These are phyloP conservation scores for Siderastrea siderea DNA, from an alignment of 92 coral and sea anemone species.

Conservation along the genomic window DNA sequence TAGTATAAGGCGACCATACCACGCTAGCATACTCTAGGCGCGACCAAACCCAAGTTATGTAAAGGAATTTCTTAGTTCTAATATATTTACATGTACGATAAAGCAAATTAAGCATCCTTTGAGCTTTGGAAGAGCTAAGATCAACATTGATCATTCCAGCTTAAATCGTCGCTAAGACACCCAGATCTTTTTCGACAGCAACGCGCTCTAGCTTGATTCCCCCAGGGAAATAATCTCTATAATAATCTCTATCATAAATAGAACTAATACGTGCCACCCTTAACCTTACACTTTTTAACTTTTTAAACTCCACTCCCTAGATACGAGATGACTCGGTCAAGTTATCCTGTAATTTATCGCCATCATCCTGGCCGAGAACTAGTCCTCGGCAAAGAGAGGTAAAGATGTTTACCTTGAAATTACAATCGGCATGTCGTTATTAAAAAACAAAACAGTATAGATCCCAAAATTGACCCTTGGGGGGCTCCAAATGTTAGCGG, in stretches of 20 bases:
- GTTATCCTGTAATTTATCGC: constrained; percentile 38
- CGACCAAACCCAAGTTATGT: constrained; percentile 52
- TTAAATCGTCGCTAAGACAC: constrained; percentile 36
- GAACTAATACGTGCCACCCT: constrained; percentile 37
- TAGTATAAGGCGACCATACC: constrained; percentile 52
- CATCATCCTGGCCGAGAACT: constrained; percentile 31
- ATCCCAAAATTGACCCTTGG: no score
- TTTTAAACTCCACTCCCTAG: constrained; percentile 51
- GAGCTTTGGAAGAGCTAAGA: constrained; percentile 30
- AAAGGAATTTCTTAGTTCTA: constrained; percentile 35
- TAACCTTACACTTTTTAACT: constrained; percentile 45
- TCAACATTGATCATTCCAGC: constrained; percentile 57
- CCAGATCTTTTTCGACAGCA: constrained; percentile 50
- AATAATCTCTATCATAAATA: constrained; percentile 46
- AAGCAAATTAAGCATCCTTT: constrained; percentile 31
- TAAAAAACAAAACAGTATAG: no score
- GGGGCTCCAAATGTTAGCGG: no score
- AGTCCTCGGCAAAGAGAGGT: no score
- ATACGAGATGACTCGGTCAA: constrained; percentile 41
- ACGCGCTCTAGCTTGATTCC: constrained; percentile 49
- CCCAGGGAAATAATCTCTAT: constrained; percentile 19
- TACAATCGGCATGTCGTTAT: no score
- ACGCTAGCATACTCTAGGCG: constrained; percentile 45
- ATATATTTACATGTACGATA: constrained; percentile 32
- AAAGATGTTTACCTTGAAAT: no score